A percentile compares a stretch with the other conserved stretches of the same genome.
Evolutionary conservation across 2,113 vertebrate species (phyloP).

Genomic region (Istiophorus platypterus): DNA sequence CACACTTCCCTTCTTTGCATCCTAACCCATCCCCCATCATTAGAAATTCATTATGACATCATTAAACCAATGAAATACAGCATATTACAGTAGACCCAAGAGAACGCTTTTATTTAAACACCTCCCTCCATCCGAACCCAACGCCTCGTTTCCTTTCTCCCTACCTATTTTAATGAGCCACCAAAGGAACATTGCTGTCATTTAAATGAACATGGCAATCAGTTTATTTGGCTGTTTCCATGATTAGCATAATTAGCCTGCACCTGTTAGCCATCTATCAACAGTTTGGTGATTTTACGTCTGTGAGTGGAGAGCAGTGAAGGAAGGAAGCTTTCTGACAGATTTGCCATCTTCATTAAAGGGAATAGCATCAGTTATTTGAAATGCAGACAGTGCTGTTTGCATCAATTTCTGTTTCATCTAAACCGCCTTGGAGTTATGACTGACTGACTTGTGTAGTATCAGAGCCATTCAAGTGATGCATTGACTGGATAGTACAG

Average conservation of each 20-base stretch:
- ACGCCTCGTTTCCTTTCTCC: conserved; percentile 64
- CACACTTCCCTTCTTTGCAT: conserved; percentile 25
- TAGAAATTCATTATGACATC: conserved; percentile 84
- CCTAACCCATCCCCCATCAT: conserved; percentile 73
- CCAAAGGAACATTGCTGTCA: conserved; percentile 81
- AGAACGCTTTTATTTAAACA: conserved; percentile 79
- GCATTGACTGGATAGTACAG: conserved; percentile 18
- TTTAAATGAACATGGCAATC: conserved; percentile 86
- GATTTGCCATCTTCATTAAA: conserved; percentile 69
- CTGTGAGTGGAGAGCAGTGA: conserved; percentile 61
- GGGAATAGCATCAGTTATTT: conserved; percentile 34
- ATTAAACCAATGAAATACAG: conserved; percentile 80
- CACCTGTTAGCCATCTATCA: conserved; percentile 83
- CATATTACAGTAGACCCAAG: conserved; percentile 78
- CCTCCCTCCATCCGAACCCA: conserved; percentile 65
- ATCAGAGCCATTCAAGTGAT: conserved; percentile 15
- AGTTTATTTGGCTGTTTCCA: conserved; percentile 83
- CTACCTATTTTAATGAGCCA: conserved; percentile 82
- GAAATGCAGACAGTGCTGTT: conserved; percentile 39
- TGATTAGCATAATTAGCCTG: conserved; percentile 81
- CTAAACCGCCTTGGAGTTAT: conserved; percentile 16
- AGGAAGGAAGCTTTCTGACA: conserved; percentile 64
- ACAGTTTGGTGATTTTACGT: conserved; percentile 79
- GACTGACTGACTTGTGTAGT: conserved; percentile 42
- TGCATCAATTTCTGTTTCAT: conserved; percentile 36